Base-by-base conservation (phyloP, 2,797 vertebrate species). In the Linurgus olivaceus region DNA sequence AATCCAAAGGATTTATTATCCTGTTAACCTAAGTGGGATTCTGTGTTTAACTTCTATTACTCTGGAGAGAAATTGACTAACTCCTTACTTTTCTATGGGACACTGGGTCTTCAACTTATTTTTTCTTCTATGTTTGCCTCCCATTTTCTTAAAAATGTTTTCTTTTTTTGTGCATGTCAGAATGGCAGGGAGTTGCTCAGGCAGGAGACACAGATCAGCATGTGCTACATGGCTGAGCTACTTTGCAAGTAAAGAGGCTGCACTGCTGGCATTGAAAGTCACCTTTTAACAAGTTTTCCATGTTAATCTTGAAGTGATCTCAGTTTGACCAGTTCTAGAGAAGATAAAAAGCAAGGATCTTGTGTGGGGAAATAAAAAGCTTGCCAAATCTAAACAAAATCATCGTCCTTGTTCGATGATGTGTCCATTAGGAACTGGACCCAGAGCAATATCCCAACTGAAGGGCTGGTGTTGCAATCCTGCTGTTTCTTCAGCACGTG, bases 241-340 rank as follows among this genome's bases (percentile, higher is more conserved):
- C 44, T 84, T 31, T 58, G 65, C 61, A 68, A 74, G 57, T 38
- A 24, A 90, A 82, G 29, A 79, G 66, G 42, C 68, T 51, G 7
- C 61, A 7, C 58, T 88, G 90, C 78, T 94, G 59, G 52, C 81
- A 84, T 51, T 74, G 67, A 81, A 96, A 90, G 12, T 88, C 74
- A 86, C 72, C 89, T 85, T 84, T 95, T 87, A 94, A 93, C 28
- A 59, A 71, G 81, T 89, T 95, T 93, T 89, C 70, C 55, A 59
- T 88, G 84, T 93, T 96, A 96, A 96, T 96, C 67, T 94, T 86
- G 45, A n/a, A 54, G 44, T 91, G 51, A 88, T 96, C 67, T 93
- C 66, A 18, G 59, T 68, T 72, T 95, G 75, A 54, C 50, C 37
- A 40, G 42, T 78, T 89, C 47, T 73, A 38, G 51, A 88, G 76